A percentile compares a stretch with the other conserved stretches of the same genome.
These are phyloP conservation scores for Rotaria sp. DNA, from an alignment of 2,888 invertebrate genomes.

Conservation along the genomic window DNA sequence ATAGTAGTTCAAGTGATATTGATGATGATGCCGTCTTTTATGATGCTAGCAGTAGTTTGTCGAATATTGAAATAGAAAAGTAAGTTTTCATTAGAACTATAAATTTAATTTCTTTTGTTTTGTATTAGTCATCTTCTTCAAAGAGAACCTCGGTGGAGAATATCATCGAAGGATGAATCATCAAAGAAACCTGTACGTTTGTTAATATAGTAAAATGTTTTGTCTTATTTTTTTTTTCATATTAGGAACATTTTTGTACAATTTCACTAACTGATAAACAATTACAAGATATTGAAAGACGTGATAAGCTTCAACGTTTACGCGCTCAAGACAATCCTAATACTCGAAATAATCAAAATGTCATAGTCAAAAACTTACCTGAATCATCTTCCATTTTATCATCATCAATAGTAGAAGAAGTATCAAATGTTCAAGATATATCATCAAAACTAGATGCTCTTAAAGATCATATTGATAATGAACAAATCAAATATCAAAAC, in stretches of 20 bases:
- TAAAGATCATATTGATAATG: not conserved
- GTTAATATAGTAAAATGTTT: no score
- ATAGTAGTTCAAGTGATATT: no score
- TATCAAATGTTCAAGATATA: not conserved
- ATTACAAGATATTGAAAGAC: not conserved
- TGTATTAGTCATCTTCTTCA: not conserved
- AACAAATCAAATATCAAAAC: not conserved
- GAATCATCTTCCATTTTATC: not conserved
- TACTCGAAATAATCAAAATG: not conserved
- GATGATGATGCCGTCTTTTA: no score
- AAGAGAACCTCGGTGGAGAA: not conserved
- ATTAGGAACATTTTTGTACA: not conserved
- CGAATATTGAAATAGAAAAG: no score
- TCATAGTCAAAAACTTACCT: rapidly evolving
- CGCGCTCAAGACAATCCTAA: not conserved
- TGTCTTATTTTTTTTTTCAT: not conserved
- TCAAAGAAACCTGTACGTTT: not conserved
- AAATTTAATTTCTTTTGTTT: not conserved
- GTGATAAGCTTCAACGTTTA: not conserved
- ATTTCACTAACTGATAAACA: not conserved
- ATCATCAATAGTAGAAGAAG: not conserved
- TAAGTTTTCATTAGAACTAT: no score
- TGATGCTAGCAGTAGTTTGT: no score
- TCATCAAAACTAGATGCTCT: not conserved
- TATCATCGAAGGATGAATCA: not conserved